These are phyloP conservation scores for Paguma larvata DNA, from an alignment of 2,797 vertebrate species.

Conservation along the genomic window DNA sequence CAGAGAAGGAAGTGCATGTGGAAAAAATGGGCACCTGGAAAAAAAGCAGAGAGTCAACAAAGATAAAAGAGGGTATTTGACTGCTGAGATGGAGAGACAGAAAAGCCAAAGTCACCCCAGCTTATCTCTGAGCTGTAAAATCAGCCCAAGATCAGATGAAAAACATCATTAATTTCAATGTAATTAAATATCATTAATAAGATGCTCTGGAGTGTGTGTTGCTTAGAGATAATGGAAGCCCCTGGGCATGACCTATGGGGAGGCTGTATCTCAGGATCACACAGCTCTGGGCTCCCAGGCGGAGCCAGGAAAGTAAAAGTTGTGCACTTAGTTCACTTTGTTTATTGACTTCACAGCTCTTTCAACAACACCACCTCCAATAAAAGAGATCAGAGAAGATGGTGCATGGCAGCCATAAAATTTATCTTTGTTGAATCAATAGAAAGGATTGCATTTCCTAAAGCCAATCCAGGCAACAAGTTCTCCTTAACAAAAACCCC, in stretches of 20 bases:
- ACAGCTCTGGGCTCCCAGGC: slow-evolving; percentile 32
- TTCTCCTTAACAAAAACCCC: slow-evolving; percentile 36
- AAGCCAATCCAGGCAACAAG: slow-evolving; percentile 2
- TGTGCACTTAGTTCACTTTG: slow-evolving; percentile 76
- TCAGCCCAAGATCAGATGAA: slow-evolving; percentile 81
- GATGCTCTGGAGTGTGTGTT: slow-evolving; percentile 79
- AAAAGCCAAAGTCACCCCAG: slow-evolving; percentile 74
- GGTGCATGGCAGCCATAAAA: slow-evolving; percentile 56
- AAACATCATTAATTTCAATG: slow-evolving; percentile 87
- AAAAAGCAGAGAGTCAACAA: slow-evolving; percentile 68
- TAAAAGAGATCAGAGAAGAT: slow-evolving; percentile 67
- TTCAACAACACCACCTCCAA: slow-evolving; percentile 28
- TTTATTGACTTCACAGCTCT: slow-evolving; percentile 72
- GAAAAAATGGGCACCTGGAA: slow-evolving; percentile 46
- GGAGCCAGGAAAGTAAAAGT: slow-evolving; percentile 73
- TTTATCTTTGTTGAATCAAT: slow-evolving; percentile 43
- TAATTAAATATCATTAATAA: slow-evolving; percentile 90
- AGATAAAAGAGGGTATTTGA: slow-evolving; percentile 75
- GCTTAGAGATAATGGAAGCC: slow-evolving; percentile 86
- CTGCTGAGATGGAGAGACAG: slow-evolving; percentile 74
- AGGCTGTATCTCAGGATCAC: slow-evolving; percentile 78
- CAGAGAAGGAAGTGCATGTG: slow-evolving; percentile 56
- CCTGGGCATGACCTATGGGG: slow-evolving; percentile 82
- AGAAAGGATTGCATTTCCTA: slow-evolving; percentile 63
- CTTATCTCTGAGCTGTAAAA: slow-evolving; percentile 83